Evolutionary conservation across 2,888 invertebrate genomes (phyloP).

Genomic region (Harpalus rubripes): DNA sequence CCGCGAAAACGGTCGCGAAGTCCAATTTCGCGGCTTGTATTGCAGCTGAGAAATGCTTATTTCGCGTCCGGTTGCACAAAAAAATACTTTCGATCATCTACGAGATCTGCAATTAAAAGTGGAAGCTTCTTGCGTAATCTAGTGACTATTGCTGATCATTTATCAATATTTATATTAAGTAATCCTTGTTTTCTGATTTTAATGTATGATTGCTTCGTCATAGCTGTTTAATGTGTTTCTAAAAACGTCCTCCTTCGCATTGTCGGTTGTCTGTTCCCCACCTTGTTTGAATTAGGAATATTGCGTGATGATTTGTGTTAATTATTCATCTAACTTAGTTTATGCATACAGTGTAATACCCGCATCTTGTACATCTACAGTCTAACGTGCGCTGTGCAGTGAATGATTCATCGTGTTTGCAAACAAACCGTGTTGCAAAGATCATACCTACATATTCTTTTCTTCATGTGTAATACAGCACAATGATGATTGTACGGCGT

Average conservation of each 20-base stretch:
- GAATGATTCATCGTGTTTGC: slow-evolving; percentile 49
- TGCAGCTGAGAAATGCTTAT: no score
- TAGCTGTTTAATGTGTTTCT: slow-evolving; percentile 41
- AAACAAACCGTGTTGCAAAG: slow-evolving; percentile 47
- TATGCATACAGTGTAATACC: slow-evolving; percentile 39
- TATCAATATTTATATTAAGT: background rate
- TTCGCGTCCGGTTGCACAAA: no score
- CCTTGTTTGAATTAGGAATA: slow-evolving; percentile 27
- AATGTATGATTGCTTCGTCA: slow-evolving; percentile 23
- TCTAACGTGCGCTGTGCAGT: background rate
- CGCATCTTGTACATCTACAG: background rate
- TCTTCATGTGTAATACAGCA: slow-evolving; percentile 51
- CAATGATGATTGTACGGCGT: slow-evolving; percentile 57
- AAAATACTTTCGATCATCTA: no score
- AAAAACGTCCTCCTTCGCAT: slow-evolving; percentile 37
- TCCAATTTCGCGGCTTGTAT: no score
- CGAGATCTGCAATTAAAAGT: no score
- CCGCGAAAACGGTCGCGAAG: no score
- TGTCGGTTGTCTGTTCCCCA: slow-evolving; percentile 21
- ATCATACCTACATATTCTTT: slow-evolving; percentile 53
- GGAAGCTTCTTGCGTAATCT: background rate
- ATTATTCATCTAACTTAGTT: slow-evolving; percentile 44
- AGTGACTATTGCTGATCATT: background rate
- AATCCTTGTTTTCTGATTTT: background rate
- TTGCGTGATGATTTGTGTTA: slow-evolving; percentile 53